Conservation (phyloP, 2,113 vertebrate genomes). For the Micronycteris hirsuta region DNA sequence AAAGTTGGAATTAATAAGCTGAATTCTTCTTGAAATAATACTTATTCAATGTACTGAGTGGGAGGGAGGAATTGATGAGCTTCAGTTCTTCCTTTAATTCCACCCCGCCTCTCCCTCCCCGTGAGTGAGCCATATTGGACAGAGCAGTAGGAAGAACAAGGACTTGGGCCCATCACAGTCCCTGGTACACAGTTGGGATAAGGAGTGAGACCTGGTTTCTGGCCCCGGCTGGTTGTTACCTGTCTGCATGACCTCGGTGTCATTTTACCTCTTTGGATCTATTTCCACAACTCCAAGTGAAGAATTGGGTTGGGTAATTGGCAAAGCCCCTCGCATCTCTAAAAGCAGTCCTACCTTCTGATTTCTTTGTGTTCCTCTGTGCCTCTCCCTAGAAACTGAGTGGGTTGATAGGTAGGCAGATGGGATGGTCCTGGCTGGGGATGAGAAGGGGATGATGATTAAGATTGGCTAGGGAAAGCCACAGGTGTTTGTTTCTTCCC, state of each 20-base stretch:
- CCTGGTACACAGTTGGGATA: neutral
- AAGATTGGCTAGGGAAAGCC: neutral
- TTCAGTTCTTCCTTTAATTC: slow-evolving; percentile 6
- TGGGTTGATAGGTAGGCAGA: neutral
- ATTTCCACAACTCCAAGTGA: neutral
- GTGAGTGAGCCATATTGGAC: neutral
- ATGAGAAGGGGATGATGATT: neutral
- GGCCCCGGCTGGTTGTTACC: neutral
- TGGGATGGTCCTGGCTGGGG: neutral
- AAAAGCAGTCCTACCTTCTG: neutral
- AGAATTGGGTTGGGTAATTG: neutral
- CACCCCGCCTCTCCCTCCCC: neutral
- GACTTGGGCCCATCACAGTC: neutral
- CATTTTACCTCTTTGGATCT: neutral
- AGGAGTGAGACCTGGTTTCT: neutral
- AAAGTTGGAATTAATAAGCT: neutral
- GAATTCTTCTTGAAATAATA: neutral
- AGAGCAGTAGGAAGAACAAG: neutral
- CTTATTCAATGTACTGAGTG: neutral
- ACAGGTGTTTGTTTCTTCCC: neutral
- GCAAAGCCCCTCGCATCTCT: neutral
- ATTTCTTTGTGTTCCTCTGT: neutral
- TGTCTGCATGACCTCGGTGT: neutral
- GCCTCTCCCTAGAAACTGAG: neutral
- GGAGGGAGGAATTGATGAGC: neutral